A percentile compares a stretch with the other conserved stretches of the same genome.
These are phyloP conservation scores for Scaptomyza hsui DNA, from an alignment of 1,140 invertebrate genomes.

Conservation along the genomic window DNA sequence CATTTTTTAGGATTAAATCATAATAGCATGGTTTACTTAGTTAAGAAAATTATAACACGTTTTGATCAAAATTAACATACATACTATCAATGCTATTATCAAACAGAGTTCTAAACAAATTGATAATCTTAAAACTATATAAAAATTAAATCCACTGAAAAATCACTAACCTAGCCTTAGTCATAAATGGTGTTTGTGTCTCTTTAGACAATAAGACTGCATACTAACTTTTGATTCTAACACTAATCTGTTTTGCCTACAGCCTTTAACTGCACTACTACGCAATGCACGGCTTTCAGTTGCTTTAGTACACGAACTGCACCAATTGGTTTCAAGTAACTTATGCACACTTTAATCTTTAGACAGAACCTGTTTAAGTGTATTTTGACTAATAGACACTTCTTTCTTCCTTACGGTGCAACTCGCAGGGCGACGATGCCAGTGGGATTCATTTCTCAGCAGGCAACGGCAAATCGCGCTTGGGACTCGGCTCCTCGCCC, in stretches of 20 bases:
- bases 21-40: no score
- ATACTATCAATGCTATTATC: no score
- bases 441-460: conserved; percentile 90
- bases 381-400: conserved; percentile 9
- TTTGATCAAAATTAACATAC: no score
- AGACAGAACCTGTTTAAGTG: no score
- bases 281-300: conserved; percentile 60
- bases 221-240: conserved; percentile 83
- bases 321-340: conserved; percentile 55
- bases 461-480: conserved; percentile 84
- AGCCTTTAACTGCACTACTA: conserved; percentile 66
- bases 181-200: conserved; percentile 59
- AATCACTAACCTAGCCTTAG: conserved; percentile 22
- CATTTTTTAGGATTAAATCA: no score
- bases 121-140: neutral
- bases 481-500: conserved; percentile 84
- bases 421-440: conserved; percentile 86
- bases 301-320: conserved; percentile 60
- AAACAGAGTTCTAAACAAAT: no score
- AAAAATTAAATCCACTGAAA: conserved; percentile 26
- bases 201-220: conserved; percentile 52
- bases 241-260: conserved; percentile 62
- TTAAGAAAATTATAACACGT: no score
- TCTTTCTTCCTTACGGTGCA: neutral
- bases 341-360: conserved; percentile 12